Evolutionary conservation across 2,797 vertebrate species (phyloP).

Genomic region (Spinus olivaceus): DNA sequence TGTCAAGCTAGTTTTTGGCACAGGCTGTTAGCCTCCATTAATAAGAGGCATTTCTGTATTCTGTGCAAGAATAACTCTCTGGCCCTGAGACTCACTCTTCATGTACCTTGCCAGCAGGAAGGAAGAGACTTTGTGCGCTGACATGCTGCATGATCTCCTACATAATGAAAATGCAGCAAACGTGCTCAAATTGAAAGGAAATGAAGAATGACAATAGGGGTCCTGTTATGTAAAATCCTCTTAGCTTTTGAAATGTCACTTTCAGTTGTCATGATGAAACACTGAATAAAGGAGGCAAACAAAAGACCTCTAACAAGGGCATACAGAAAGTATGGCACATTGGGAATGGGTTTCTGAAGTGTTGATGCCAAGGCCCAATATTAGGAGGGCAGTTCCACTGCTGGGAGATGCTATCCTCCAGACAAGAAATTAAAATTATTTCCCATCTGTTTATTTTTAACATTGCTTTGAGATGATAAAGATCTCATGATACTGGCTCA

Average conservation of each 20-base stretch:
- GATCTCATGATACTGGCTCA: not conserved
- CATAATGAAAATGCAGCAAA: not conserved
- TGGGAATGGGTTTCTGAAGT: not conserved
- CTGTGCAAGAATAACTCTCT: not conserved
- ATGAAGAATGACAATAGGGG: not conserved
- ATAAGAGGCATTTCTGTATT: not conserved
- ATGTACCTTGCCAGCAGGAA: not conserved
- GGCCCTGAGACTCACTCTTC: not conserved
- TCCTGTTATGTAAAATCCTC: not conserved
- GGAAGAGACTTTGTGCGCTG: not conserved
- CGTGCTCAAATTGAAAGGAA: not conserved
- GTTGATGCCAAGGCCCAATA: not conserved
- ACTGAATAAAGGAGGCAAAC: not conserved
- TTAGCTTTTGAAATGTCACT: not conserved
- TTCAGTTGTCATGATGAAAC: not conserved
- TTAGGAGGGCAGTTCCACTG: not conserved
- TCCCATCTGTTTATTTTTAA: constrained; percentile 10
- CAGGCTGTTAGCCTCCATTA: not conserved
- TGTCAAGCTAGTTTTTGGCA: not conserved
- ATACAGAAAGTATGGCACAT: not conserved
- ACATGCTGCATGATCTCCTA: not conserved
- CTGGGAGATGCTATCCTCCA: not conserved
- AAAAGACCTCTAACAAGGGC: not conserved
- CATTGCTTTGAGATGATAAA: constrained; percentile 4
- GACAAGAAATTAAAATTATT: not conserved